These are phyloP conservation scores for Anseranas semipalmata DNA, from an alignment of 2,113 vertebrate genomes.

Conservation along the genomic window DNA sequence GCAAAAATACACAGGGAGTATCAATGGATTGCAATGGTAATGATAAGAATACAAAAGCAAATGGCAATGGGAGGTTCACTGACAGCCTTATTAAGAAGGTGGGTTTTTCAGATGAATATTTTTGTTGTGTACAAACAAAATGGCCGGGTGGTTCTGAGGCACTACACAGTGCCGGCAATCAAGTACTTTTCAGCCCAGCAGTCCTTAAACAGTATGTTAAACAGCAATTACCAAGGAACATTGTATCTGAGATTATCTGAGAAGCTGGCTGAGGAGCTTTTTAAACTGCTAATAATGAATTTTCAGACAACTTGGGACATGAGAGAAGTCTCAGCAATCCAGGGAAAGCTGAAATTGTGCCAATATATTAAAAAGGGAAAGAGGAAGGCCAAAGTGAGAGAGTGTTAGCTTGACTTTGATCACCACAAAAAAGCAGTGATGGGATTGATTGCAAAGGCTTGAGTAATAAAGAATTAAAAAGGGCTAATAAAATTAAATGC, in stretches of 20 bases:
- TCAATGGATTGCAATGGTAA: background rate
- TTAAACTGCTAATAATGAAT: background rate
- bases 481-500: constrained; percentile 58
- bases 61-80: background rate
- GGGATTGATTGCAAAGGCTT: background rate
- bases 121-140: background rate
- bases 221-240: background rate
- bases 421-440: background rate
- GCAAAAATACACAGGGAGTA: background rate
- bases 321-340: background rate
- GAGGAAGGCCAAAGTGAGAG: background rate
- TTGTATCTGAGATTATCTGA: background rate
- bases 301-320: background rate
- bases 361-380: background rate
- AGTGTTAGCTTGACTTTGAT: background rate
- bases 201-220: background rate
- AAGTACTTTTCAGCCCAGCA: background rate
- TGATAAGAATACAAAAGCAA: background rate
- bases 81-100: background rate
- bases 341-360: background rate
- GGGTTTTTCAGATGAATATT: background rate
- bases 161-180: background rate
- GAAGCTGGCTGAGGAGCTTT: background rate
- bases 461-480: constrained; percentile 52
- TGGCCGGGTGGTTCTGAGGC: background rate